Evolutionary conservation across 2,113 vertebrate genomes (phyloP), one percentile per base, ranked within the genome.

Genomic region (Hepsetus odoe): DNA sequence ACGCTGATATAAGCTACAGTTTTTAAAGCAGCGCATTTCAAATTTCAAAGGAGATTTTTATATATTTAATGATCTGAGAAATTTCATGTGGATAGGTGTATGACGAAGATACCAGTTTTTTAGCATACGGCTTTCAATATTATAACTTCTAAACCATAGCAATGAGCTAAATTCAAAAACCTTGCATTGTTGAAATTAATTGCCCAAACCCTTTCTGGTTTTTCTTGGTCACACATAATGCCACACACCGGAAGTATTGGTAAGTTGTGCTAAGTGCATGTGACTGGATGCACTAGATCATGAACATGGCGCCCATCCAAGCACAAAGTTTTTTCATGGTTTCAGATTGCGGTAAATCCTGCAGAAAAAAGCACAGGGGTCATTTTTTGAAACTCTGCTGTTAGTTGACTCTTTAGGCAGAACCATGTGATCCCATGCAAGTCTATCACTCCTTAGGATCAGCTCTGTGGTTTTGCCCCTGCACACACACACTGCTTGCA

Each of bases 401-500:
- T 69, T 77, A 69, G 44, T 77, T n/a, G 33, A 53, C 44, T 70
- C 20, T n/a, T 38, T 53, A 22, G n/a, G 49, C 26, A 61, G 72
- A 46, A 65, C 55, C 72, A 80, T 38, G 38, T 79, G 78, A 75
- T 28, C 69, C 33, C 33, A 30, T 62, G 53, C 58, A 22, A 79
- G 51, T 59, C 64, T 44, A 53, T 62, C 33, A 5, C 58, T 64
- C 61, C 73, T 42, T 16, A 11, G 66, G 77, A 44, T 77, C 55
- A 51, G 65, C 61, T 76, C 64, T 40, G 56, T 30, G 77, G 73
- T 46, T 76, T 76, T 72, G 49, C 71, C 55, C 35, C 16, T 44
- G 65, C 20, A 44, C 14, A 26, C 64, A 49, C 72, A 51, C 44
- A 49, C 46, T 42, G 65, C 78, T 77, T 40, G 78, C 77, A 83